phyloP scores from a whole-genome alignment of 2,113 vertebrate species.

The Procapra przewalskii region DNA sequence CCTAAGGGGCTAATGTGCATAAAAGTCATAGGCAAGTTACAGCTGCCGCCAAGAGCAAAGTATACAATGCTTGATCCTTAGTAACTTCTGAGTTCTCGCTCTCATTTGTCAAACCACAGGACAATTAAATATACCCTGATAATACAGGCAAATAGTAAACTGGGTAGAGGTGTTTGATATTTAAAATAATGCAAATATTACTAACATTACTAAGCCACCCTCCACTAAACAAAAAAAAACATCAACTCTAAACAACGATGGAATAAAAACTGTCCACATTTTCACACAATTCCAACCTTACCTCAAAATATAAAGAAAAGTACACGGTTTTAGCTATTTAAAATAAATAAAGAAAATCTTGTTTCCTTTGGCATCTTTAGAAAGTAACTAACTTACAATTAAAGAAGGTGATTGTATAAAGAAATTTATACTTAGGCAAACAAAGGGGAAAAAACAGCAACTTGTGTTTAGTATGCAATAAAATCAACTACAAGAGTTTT shows the following conservation, averaged over 20 bases:
- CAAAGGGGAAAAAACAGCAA: constrained; percentile 61
- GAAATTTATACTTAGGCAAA: constrained; percentile 67
- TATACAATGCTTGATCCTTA: background rate
- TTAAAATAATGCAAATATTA: constrained; percentile 59
- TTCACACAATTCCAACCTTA: constrained; percentile 50
- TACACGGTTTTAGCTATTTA: constrained; percentile 54
- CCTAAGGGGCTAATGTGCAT: background rate
- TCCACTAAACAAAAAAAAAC: background rate
- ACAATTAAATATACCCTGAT: constrained; percentile 52
- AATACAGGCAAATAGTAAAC: constrained; percentile 47
- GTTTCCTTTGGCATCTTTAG: constrained; percentile 85
- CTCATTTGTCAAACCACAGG: constrained; percentile 35
- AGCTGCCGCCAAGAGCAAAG: constrained; percentile 22
- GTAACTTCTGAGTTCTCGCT: constrained; percentile 16
- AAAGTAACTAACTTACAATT: constrained; percentile 77
- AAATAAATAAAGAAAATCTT: constrained; percentile 75
- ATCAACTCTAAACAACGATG: constrained; percentile 34
- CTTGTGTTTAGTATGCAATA: constrained; percentile 73
- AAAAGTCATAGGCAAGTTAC: constrained; percentile 9
- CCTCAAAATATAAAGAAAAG: constrained; percentile 61
- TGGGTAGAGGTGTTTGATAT: constrained; percentile 3
- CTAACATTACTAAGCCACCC: constrained; percentile 26
- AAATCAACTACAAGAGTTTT: constrained; percentile 68
- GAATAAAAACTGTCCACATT: constrained; percentile 41
- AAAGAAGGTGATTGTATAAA: constrained; percentile 66